Evolutionary conservation across 64 coral and sea anemone species (phyloP).

Genomic region (Porites australiensis): DNA sequence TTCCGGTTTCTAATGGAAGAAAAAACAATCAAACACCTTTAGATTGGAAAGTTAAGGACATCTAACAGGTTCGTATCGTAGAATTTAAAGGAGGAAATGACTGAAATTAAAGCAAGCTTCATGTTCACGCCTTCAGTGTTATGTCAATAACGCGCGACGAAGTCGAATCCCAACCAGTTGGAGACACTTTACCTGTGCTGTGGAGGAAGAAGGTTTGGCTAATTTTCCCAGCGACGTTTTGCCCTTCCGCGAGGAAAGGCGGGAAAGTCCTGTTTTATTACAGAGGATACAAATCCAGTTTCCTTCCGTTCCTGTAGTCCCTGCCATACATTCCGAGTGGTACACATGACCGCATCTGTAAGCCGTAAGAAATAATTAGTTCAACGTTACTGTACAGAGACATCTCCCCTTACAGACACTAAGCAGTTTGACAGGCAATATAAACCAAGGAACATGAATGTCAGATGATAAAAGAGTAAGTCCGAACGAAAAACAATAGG

Average conservation of each 20-base stretch:
- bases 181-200: background rate
- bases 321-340: constrained; percentile 65
- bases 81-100: too few species aligned
- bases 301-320: constrained; percentile 41
- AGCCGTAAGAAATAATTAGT: background rate
- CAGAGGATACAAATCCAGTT: constrained; percentile 60
- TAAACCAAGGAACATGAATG: too few species aligned
- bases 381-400: background rate
- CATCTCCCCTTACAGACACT: background rate
- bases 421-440: too few species aligned
- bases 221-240: constrained; percentile 1
- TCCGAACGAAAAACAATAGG: too few species aligned
- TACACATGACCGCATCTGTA: constrained; percentile 60
- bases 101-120: too few species aligned
- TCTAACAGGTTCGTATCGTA: too few species aligned
- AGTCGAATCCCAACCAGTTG: background rate
- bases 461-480: too few species aligned
- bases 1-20: background rate
- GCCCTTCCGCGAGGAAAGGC: constrained; percentile 45
- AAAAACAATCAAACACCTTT: background rate
- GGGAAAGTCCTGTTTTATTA: constrained; percentile 61
- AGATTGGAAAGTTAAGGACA: too few species aligned
- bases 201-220: background rate
- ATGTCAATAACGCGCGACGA: background rate
- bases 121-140: too few species aligned